Evolutionary conservation across 2,113 vertebrate species (phyloP), one percentile per base, ranked within the genome.

Genomic region (Circaetus gallicus): DNA sequence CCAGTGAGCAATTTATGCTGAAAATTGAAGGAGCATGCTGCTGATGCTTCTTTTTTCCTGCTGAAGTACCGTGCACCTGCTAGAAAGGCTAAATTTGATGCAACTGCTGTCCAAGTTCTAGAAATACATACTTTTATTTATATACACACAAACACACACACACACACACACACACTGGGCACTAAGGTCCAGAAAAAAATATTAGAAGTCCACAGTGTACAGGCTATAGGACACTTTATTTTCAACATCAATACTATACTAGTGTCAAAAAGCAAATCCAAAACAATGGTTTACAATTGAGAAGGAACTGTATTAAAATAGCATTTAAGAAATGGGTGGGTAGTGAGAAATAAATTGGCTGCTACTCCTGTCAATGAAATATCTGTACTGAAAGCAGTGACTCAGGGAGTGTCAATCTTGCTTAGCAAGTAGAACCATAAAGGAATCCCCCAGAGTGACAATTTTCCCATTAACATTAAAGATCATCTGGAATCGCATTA

Each of bases 381-480:
- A 74, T 61, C 70, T 82, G 17, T 26, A 47, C 73, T 83, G 85
- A 95, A 95, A 94, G 42, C 38, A 40, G 43, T 96, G 86, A 83
- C 56, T 92, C 61, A 52, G 49, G 32, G 38, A 90, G 11, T 56
- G 78, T 84, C 90, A 94, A 25, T 96, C 90, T 95, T 94, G 38
- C 86, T 94, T 91, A 91, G 84, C 45, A 95, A 87, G 81, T 25
- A 94, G 72, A 93, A 76, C 40, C 63, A 74, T 92, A 94, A 97
- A 82, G 89, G 91, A 95, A 96, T 94, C 67, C 62, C 78, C 69
- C 13, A 61, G 73, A 94, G 86, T 94, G 93, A 88, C 74, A 91
- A 95, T 85, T 97, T 96, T 93, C 38, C 71, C 71, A 96, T 96
- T 97, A 94, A 82, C 70, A 31, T 91, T 95, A 97, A 92, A 95